Evolutionary conservation across 1,140 invertebrate species (phyloP), one percentile per base, ranked within the genome.

Genomic region (Acromyrmex heyeri): DNA sequence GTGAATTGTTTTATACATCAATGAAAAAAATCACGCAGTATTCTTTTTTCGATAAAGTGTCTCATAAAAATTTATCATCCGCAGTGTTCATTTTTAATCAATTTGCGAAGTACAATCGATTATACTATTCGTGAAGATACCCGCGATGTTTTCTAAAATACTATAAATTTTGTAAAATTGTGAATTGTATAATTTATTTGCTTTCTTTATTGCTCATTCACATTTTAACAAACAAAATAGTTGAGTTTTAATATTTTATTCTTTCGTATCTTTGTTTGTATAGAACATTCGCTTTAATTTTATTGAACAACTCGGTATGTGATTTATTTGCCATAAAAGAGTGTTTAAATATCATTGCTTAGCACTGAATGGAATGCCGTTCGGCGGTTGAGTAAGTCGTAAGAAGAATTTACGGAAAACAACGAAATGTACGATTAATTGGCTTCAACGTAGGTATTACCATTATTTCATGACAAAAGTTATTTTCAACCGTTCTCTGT

Each of bases 391-490:
- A 14, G 12, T 24, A 44, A 53, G 67, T 67, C 7, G 27, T 34
- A 38, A 30, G 7, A 65, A 30, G 27, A 14, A 81, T 57, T 69
- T 38, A 34, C 16, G n/a, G 30, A 38, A 67, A 67, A 69, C 14
- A 53, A 12, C 48, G 30, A 81, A 81, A 55, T 38, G 8, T 27
- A 38, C 21, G 38, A 70, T 70, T 69, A 70, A n/a, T 81, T 55
- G 64, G 4, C n/a, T 55, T 50, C 14, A 67, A 24, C 14, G 6
- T 30, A 34, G 30, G 21, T 57, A 34, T 81, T 34, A 30, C 10
- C 30, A 70, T 70, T 81, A 81, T 69, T 69, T 81, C 21, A 67
- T 34, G 62, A 81, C 48, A 55, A 69, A 30, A 81, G 27, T 81
- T 81, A 69, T 81, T 81, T 81, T 70, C 77, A 53, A 2, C 10